Base-by-base conservation (phyloP, 2,888 invertebrate species). In the Colletes collaris region DNA sequence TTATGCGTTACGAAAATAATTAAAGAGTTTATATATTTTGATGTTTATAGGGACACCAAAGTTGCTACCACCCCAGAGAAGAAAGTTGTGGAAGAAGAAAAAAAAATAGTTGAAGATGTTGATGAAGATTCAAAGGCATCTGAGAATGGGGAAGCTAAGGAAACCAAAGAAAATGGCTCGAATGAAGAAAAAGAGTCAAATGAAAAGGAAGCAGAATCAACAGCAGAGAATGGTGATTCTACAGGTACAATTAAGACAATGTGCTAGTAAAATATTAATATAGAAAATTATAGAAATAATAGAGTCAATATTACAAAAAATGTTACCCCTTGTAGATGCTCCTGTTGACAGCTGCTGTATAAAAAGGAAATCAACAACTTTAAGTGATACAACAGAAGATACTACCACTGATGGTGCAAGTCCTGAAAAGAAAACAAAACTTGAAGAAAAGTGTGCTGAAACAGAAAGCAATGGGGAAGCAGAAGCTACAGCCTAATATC, bases 361-460 rank as follows among this genome's bases (percentile, higher is more conserved):
- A 91, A 96, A 96, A 93, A 96, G 96, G 94, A 96, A 96, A 95
- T 96, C 96, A 70, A 94, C 94, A 27, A 94, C 94, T 50, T 64
- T 77, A 44, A 90, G 77, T 8, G 92, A 92, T 59, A 85, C 88
- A 59, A 86, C 86, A 63, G 91, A 90, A 69, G 91, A 90, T 68
- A 84, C 87, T 60, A 89, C 91, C 8, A 91, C 92, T 44, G 96
- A 96, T 82, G 96, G 95, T 86, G 95, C 94, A 62, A 95, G 95
- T 77, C 96, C 96, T 8, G 96, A 96, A 90, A 96, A 96, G 93
- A 96, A 96, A 90, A 95, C 95, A 83, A 96, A 96, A 93, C 94
- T 96, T 71, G 95, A 94, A 13, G 96, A 96, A 63, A 95, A 95
- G 81, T 80, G 90, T n/a, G 94, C 94, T 13, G 95, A 95, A 88